These are phyloP conservation scores for Phymastichus coffea DNA, from an alignment of 1,140 invertebrate species.

Conservation along the genomic window DNA sequence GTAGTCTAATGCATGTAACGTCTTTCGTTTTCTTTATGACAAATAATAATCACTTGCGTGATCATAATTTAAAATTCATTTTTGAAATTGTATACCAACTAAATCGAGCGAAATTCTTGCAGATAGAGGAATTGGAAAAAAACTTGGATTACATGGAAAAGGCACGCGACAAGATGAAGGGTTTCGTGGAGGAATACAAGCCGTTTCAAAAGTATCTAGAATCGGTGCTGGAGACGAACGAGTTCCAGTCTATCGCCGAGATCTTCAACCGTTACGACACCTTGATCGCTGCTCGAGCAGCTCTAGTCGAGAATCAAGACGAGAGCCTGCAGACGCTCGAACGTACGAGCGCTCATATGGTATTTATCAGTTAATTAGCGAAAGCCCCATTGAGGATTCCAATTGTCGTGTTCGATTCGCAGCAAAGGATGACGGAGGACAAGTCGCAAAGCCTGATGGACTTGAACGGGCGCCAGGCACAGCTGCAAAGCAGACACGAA, in stretches of 20 bases:
- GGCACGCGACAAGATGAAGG: slow-evolving; percentile 57
- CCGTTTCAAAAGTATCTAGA: slow-evolving; percentile 62
- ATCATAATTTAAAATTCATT: no score
- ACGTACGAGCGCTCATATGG: slow-evolving; percentile 40
- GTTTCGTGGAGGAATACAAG: slow-evolving; percentile 56
- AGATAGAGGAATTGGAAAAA: slow-evolving; percentile 40
- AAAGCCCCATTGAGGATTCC: no score
- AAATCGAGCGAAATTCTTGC: slow-evolving; percentile 5
- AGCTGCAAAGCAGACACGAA: slow-evolving; percentile 43
- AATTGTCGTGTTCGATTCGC: slow-evolving; percentile 4
- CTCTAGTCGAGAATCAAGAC: slow-evolving; percentile 42
- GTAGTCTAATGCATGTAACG: no score
- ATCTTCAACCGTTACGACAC: slow-evolving; percentile 63
- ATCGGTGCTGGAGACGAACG: slow-evolving; percentile 53
- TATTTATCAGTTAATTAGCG: slow-evolving; percentile 25
- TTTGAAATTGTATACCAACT: neutral
- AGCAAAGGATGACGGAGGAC: slow-evolving; percentile 46
- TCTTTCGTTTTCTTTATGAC: no score
- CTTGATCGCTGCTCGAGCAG: slow-evolving; percentile 44
- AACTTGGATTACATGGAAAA: slow-evolving; percentile 54
- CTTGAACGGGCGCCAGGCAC: slow-evolving; percentile 46
- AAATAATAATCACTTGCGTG: no score
- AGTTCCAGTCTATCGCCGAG: slow-evolving; percentile 59
- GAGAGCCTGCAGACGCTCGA: slow-evolving; percentile 42
- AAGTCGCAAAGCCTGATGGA: slow-evolving; percentile 44